Evolutionary conservation across 2,113 vertebrate genomes (phyloP), one percentile per base, ranked within the genome.

Genomic region (Heterocephalus glaber): DNA sequence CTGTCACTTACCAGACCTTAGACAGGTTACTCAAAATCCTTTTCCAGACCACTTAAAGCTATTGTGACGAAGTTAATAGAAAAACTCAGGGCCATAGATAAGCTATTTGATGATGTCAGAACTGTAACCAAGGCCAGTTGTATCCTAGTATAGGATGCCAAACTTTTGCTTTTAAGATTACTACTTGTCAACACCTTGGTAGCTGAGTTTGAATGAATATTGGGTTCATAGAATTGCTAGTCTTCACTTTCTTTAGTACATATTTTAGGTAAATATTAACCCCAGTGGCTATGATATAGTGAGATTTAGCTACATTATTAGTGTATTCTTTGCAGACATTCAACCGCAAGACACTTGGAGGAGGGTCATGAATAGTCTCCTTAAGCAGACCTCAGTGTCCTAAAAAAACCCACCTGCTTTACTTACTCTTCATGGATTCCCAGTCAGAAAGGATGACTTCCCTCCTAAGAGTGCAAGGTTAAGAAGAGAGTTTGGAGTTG

Each of bases 91-190:
- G 28, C 68, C 74, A 82, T 11, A 68, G 4, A 68, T 89, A n/a
- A 38, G 56, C n/a, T 68, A n/a, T 94, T 86, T 89, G 49, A 76
- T 60, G 2, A 52, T 92, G n/a, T 77, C 63, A 56, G 30, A 94
- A 90, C 19, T 63, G 5, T 82, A 86, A 60, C 41, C 12, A 35
- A 44, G 13, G 33, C 20, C 33, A 95, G 1, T 70, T 86, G 63
- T 89, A 44, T 92, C 28, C 9, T 30, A 89, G 13, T 92, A 41
- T 89, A 86, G 49, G 58, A 86, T 56, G 61, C 49, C 38, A 47
- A 7, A 72, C 7, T n/a, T 80, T 12, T 92, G 38, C 16, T 86
- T 76, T 92, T 86, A 97, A 86, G 66, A 77, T 61, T 86, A n/a
- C 20, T 90, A 56, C 44, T 92, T 90, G 8, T 92, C 81, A 49